phyloP scores from a whole-genome alignment of 2,888 invertebrate species.

The Venustoraphidia nigricollis region DNA sequence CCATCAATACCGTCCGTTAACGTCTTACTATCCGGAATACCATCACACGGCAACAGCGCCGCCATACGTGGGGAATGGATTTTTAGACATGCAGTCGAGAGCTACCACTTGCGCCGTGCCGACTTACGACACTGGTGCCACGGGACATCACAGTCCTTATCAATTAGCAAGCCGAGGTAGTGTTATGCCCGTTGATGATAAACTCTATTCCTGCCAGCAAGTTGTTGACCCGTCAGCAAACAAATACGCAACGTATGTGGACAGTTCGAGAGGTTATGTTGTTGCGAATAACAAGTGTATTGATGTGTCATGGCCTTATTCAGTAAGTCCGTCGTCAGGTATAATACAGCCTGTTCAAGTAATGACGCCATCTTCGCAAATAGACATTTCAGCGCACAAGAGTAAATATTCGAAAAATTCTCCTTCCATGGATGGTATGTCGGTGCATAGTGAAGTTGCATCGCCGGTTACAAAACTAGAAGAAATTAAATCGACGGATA shows the following conservation, averaged over 20 bases:
- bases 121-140: conserved; percentile 36
- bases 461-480: conserved; percentile 33
- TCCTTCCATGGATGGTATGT: conserved; percentile 33
- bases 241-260: conserved; percentile 41
- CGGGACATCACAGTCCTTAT: conserved; percentile 28
- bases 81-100: conserved; percentile 58
- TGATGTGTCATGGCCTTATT: conserved; percentile 32
- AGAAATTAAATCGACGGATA: conserved; percentile 32
- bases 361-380: conserved; percentile 20
- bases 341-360: conserved; percentile 31
- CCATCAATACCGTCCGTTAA: conserved; percentile 78
- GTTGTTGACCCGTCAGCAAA: conserved; percentile 39
- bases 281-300: conserved; percentile 28
- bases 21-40: conserved; percentile 66
- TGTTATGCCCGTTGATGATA: conserved; percentile 34
- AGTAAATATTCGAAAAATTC: conserved; percentile 23
- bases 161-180: conserved; percentile 29
- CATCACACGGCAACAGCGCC: conserved; percentile 50
- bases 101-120: conserved; percentile 40
- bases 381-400: conserved; percentile 19
- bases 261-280: conserved; percentile 35
- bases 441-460: conserved; percentile 17
- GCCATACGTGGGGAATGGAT: conserved; percentile 65
- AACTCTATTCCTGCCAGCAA: conserved; percentile 45
- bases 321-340: conserved; percentile 31